A percentile compares a stretch with the other conserved stretches of the same genome.
phyloP scores from a whole-genome alignment of 2,888 invertebrate genomes.

The Drosophila helvetica region DNA sequence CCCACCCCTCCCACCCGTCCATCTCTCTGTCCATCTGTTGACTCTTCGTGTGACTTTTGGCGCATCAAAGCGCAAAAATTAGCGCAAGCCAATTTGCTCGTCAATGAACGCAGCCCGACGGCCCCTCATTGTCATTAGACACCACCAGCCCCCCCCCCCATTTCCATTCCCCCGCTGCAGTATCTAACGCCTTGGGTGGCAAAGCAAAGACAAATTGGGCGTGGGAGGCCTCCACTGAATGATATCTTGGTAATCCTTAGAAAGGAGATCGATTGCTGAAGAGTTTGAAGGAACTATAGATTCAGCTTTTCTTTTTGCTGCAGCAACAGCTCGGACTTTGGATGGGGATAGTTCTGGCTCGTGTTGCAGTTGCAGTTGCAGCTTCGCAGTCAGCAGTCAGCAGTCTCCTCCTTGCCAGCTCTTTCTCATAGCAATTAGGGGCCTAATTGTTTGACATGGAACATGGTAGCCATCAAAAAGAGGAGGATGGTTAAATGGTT shows the following conservation, averaged over 20 bases:
- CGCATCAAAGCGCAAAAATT: constrained; percentile 58
- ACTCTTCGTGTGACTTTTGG: constrained; percentile 70
- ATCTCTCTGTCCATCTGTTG: constrained; percentile 30
- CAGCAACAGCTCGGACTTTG: no score
- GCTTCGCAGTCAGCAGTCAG: no score
- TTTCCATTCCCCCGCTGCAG: no score
- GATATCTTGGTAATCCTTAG: not conserved
- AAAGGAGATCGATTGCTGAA: not conserved
- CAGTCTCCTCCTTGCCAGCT: not conserved
- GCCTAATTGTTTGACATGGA: constrained; percentile 42
- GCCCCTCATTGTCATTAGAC: constrained; percentile 31
- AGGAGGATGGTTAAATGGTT: constrained; percentile 37
- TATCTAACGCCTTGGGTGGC: constrained; percentile 47
- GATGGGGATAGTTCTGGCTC: not conserved
- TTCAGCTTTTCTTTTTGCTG: no score
- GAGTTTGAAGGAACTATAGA: no score
- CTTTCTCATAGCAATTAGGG: constrained; percentile 33
- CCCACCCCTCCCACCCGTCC: not conserved
- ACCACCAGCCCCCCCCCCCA: not conserved
- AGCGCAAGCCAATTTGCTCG: constrained; percentile 61
- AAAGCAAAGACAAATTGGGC: not conserved
- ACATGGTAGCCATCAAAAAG: not conserved
- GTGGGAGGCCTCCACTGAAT: no score
- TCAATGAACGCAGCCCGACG: constrained; percentile 63
- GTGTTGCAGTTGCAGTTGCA: not conserved